These are phyloP conservation scores for Cephus runcator DNA, from an alignment of 2,888 invertebrate genomes.

Conservation along the genomic window DNA sequence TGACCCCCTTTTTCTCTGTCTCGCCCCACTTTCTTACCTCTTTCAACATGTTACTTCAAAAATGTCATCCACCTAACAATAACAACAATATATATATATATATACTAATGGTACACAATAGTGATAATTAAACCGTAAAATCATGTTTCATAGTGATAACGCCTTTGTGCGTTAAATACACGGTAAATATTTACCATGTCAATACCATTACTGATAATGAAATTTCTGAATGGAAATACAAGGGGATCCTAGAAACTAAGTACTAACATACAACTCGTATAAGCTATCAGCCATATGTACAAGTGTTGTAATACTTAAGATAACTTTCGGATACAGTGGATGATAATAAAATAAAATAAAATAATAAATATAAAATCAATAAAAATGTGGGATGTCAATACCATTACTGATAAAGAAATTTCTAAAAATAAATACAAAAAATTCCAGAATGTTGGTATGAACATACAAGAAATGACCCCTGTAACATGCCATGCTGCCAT, in stretches of 20 bases:
- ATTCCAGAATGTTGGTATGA: too few species aligned
- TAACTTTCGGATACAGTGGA: too few species aligned
- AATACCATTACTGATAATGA: not conserved
- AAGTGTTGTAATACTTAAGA: too few species aligned
- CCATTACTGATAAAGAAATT: too few species aligned
- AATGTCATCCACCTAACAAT: not conserved
- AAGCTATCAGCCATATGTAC: too few species aligned
- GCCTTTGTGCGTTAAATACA: not conserved
- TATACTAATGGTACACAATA: not conserved
- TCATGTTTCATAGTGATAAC: not conserved
- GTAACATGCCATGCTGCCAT: not conserved
- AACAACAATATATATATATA: not conserved
- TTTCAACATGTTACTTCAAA: too few species aligned
- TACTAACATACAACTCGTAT: not conserved
- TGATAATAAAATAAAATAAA: too few species aligned
- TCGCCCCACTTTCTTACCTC: too few species aligned
- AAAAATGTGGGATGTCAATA: too few species aligned
- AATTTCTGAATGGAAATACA: not conserved
- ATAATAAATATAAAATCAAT: too few species aligned
- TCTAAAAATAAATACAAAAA: too few species aligned
- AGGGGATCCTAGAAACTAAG: not conserved
- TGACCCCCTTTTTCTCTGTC: too few species aligned
- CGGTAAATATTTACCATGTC: not conserved
- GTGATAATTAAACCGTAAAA: not conserved
- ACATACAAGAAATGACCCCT: not conserved